phyloP scores from a whole-genome alignment of 2,888 invertebrate species.

The Falcaria lacertinaria region DNA sequence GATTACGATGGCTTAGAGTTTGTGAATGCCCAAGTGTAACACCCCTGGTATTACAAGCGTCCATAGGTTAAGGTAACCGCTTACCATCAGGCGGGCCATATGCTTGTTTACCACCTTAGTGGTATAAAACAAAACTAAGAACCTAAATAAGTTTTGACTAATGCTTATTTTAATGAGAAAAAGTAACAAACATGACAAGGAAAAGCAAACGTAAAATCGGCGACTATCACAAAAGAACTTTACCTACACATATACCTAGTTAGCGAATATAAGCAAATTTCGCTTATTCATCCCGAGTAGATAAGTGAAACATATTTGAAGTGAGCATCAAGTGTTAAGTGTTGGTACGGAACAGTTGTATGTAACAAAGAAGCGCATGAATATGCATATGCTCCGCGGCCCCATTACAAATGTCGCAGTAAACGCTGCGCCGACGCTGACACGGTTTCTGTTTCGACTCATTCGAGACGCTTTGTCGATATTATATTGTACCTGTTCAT shows the following conservation, averaged over 20 bases:
- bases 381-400: constrained; percentile 50
- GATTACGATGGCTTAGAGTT: too few relatives aligned
- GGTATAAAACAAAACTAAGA: too few relatives aligned
- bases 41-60: too few relatives aligned
- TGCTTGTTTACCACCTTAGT: too few relatives aligned
- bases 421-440: constrained; percentile 14
- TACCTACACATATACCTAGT: too few relatives aligned
- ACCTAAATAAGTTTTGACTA: too few relatives aligned
- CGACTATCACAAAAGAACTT: not conserved
- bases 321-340: constrained; percentile 38
- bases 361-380: constrained; percentile 62
- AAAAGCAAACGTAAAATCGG: not conserved
- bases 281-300: not conserved
- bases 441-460: constrained; percentile 26
- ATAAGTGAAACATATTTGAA: constrained; percentile 4
- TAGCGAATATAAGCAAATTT: not conserved
- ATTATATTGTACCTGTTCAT: constrained; percentile 9
- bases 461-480: constrained; percentile 46
- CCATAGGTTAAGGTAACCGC: too few relatives aligned
- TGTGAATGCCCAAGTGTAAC: too few relatives aligned
- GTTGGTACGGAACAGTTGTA: constrained; percentile 33
- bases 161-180: too few relatives aligned
- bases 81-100: too few relatives aligned
- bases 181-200: not conserved
- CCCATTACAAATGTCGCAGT: constrained; percentile 17